These are phyloP conservation scores for Lucinisca nassula DNA, from an alignment of 2,888 invertebrate species.

Conservation along the genomic window DNA sequence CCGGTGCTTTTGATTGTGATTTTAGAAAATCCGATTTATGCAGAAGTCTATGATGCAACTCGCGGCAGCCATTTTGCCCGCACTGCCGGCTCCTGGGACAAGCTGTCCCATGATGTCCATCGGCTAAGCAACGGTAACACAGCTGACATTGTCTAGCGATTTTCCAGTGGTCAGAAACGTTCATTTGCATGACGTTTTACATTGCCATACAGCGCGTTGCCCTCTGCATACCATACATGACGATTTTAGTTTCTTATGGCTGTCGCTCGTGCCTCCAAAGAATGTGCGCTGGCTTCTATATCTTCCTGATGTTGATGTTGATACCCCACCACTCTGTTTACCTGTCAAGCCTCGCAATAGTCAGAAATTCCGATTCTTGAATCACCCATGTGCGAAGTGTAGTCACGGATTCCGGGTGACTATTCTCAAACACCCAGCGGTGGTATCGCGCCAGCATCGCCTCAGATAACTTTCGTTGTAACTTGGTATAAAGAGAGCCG, in stretches of 20 bases:
- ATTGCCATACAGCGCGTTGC: neutral
- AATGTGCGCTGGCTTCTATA: neutral
- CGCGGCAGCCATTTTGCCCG: slow-evolving; percentile 20
- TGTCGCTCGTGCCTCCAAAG: neutral
- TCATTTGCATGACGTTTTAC: neutral
- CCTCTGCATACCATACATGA: slow-evolving; percentile 24
- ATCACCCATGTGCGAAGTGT: slow-evolving; percentile 15
- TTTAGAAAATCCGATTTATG: neutral
- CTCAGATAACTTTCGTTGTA: slow-evolving; percentile 35
- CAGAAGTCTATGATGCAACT: slow-evolving; percentile 37
- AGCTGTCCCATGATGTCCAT: slow-evolving; percentile 21
- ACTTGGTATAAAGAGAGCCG: slow-evolving; percentile 15
- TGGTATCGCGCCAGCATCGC: slow-evolving; percentile 41
- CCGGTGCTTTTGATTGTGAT: neutral
- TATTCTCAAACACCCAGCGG: slow-evolving; percentile 36
- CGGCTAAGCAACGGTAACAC: slow-evolving; percentile 37
- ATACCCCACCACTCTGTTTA: neutral
- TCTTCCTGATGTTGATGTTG: neutral
- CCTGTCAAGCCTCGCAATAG: slow-evolving; percentile 26
- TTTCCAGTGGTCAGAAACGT: neutral
- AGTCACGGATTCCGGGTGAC: slow-evolving; percentile 12
- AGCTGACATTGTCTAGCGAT: slow-evolving; percentile 11
- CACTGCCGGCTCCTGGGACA: slow-evolving; percentile 15
- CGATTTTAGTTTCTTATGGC: neutral
- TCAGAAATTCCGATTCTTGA: slow-evolving; percentile 25